Conservation (phyloP, 2,888 invertebrate species). For the Calameuta filiformis region DNA sequence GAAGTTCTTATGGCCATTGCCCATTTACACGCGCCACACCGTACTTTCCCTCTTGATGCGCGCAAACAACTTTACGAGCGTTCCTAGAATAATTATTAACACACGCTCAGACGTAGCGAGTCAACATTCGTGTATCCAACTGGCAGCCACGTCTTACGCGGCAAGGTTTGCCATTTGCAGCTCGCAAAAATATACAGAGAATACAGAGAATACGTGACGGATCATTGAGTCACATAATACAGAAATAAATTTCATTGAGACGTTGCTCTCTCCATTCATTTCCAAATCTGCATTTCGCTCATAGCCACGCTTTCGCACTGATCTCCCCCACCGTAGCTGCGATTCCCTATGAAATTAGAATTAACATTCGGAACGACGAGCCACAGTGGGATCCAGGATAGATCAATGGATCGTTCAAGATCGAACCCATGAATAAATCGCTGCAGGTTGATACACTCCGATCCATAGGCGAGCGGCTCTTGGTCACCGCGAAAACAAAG, state of each 20-base stretch:
- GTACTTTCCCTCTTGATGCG: conserved; percentile 1
- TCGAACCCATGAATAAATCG: neutral
- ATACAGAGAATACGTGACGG: neutral
- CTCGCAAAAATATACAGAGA: neutral
- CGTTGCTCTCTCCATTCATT: no score
- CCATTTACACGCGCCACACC: neutral
- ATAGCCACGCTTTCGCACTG: no score
- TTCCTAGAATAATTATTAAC: conserved; percentile 24
- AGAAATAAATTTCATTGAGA: neutral
- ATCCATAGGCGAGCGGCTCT: neutral
- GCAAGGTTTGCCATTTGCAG: neutral
- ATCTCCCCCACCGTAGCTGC: no score
- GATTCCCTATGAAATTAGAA: no score
- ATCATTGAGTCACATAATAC: neutral
- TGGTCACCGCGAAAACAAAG: neutral
- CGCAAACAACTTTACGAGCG: conserved; percentile 26
- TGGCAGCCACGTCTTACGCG: neutral
- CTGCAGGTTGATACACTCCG: neutral
- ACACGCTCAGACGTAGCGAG: conserved; percentile 6
- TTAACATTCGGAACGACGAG: no score
- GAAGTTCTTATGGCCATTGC: neutral
- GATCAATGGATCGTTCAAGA: neutral
- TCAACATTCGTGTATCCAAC: neutral
- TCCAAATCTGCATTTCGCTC: no score
- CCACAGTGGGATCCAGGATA: no score